phyloP scores from a whole-genome alignment of 2,113 vertebrate genomes.

The Brevimyrus niger region DNA sequence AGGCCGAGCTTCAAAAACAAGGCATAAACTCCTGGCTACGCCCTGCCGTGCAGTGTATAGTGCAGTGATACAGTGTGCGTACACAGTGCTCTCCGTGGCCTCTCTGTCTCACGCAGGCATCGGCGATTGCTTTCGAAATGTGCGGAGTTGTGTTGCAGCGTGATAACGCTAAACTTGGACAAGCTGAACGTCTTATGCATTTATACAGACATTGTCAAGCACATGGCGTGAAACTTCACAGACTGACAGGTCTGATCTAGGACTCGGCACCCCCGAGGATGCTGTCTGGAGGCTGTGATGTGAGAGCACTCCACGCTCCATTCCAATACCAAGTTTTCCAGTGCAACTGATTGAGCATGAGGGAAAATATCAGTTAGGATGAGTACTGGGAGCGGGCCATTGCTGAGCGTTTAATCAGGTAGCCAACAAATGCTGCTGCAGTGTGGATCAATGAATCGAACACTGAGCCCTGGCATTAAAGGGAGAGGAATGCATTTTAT shows the following conservation, averaged over 20 bases:
- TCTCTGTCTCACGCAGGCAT: not conserved
- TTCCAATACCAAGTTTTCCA: not conserved
- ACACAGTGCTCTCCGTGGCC: not conserved
- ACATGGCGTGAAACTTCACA: not conserved
- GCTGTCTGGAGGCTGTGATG: not conserved
- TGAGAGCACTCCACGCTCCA: not conserved
- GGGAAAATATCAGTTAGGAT: not conserved
- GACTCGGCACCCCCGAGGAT: not conserved
- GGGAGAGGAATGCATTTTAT: not conserved
- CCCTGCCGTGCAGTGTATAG: not conserved
- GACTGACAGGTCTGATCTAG: not conserved
- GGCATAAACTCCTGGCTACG: not conserved
- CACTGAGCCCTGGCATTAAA: not conserved
- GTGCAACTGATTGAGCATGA: not conserved
- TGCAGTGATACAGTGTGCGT: not conserved
- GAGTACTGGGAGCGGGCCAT: not conserved
- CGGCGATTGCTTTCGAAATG: conserved; percentile 34
- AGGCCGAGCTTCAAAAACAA: not conserved
- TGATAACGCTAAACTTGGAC: not conserved
- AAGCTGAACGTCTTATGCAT: not conserved
- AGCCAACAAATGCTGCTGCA: not conserved
- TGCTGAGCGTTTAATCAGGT: not conserved
- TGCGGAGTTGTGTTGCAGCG: conserved; percentile 33
- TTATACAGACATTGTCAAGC: not conserved
- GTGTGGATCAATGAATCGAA: not conserved